Evolutionary conservation across 2,797 vertebrate genomes (phyloP).

Genomic region (Peromyscus melanophrys): DNA sequence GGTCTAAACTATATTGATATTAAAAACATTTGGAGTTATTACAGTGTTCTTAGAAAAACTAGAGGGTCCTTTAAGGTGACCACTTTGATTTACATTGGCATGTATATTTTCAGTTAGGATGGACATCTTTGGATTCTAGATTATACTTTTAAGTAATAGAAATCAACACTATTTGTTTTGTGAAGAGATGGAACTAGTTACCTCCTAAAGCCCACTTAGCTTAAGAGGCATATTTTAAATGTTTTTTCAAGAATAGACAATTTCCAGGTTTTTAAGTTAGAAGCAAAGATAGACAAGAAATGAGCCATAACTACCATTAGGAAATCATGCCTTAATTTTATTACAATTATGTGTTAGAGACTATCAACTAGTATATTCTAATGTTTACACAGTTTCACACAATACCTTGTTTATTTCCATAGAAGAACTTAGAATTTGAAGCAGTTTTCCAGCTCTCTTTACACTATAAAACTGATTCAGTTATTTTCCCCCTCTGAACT

Average conservation of each 20-base stretch:
- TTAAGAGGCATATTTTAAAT: slow-evolving; percentile 46
- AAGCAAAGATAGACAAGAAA: slow-evolving; percentile 1
- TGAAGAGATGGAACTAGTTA: slow-evolving; percentile 36
- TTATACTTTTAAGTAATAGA: slow-evolving; percentile 12
- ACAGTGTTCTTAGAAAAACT: slow-evolving; percentile 47
- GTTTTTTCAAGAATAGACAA: slow-evolving; percentile 19
- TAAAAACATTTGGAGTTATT: slow-evolving; percentile 15
- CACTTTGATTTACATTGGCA: slow-evolving; percentile 18
- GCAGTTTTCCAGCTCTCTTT: not conserved
- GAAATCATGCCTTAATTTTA: slow-evolving; percentile 51
- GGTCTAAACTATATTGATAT: not conserved
- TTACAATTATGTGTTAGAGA: not conserved
- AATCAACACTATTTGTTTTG: not conserved
- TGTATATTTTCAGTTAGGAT: slow-evolving; percentile 3
- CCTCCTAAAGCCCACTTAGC: slow-evolving; percentile 6
- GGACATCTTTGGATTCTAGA: not conserved
- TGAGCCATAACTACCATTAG: slow-evolving; percentile 28
- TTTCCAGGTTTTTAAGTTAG: slow-evolving; percentile 28
- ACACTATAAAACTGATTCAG: not conserved
- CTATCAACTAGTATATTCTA: not conserved
- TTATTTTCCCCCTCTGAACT: not conserved
- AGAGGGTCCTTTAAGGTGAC: not conserved
- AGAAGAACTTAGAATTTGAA: slow-evolving; percentile 26
- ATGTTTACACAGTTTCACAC: slow-evolving; percentile 7
- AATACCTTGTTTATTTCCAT: slow-evolving; percentile 27